Percentiles rank a stretch among this genome's conserved stretches.
Evolutionary conservation across 2,113 vertebrate species (phyloP).

Genomic region (Butastur rufipennis): DNA sequence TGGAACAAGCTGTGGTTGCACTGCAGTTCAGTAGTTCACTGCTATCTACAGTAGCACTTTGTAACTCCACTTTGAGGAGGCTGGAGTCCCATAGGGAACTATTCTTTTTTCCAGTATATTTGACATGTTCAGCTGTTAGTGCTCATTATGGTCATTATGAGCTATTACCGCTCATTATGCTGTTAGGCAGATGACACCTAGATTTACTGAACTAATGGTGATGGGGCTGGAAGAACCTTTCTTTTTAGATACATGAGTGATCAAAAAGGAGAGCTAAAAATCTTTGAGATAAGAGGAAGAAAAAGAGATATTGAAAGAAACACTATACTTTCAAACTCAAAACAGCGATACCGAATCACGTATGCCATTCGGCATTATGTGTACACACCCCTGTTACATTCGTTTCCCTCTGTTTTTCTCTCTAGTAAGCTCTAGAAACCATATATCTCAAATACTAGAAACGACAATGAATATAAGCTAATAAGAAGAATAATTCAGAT

Average conservation of each 20-base stretch:
- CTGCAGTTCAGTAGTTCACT: not conserved
- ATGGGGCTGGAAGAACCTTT: constrained; percentile 18
- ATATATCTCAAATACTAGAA: not conserved
- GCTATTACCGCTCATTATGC: constrained; percentile 61
- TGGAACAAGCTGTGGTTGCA: not conserved
- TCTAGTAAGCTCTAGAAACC: not conserved
- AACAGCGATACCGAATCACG: not conserved
- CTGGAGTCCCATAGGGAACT: constrained; percentile 28
- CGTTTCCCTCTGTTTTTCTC: not conserved
- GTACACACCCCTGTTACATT: not conserved
- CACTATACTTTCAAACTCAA: not conserved
- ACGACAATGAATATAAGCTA: not conserved
- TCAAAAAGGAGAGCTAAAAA: not conserved
- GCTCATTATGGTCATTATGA: constrained; percentile 62
- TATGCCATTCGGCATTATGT: not conserved
- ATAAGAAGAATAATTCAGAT: not conserved
- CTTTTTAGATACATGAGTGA: not conserved
- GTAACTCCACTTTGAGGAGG: not conserved
- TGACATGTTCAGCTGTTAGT: constrained; percentile 64
- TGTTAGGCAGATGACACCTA: constrained; percentile 61
- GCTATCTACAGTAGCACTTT: not conserved
- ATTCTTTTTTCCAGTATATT: constrained; percentile 46
- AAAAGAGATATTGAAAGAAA: not conserved
- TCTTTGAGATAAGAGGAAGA: not conserved
- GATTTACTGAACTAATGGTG: constrained; percentile 41